Base-by-base conservation (phyloP, 2,113 vertebrate genomes). In the Mola mola region DNA sequence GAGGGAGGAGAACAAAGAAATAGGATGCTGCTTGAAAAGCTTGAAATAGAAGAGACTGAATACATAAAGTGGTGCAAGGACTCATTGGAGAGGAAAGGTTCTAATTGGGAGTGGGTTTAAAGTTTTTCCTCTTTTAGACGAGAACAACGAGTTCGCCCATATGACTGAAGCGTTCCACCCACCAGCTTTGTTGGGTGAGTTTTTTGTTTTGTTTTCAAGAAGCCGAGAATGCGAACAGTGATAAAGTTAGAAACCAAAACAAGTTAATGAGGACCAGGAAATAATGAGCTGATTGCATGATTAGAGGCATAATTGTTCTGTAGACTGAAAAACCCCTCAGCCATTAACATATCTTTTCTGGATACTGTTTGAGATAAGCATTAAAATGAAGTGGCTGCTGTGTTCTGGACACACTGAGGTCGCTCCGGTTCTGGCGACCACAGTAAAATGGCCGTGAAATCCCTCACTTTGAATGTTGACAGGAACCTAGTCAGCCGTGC, bases 181-280 rank as follows among this genome's bases (percentile, higher is more conserved):
- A n/a, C n/a, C n/a, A n/a, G 19, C 1, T 58, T 33, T 71, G 53
- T 36, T 29, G 28, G 28, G 28, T 44, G 41, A n/a, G 15, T 17
- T 16, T 40, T 25, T 57, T 41, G 41, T 51, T 79, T 74, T 61
- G 20, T 50, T 56, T 61, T 64, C 24, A 53, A 42, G 31, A 61
- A 55, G 59, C 53, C 19, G 4, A 61, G 65, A 61, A 43, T 48
- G 53, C 1, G 22, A 65, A 43, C 58, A 58, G 31, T 1, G 48
- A 76, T 71, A 53, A 79, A 67, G 74, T 78, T 64, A 66, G 38
- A 74, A 81, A 81, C 65, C 66, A 72, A 87, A 82, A 87, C 80
- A 84, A 84, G 53, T 57, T 79, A 81, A 85, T 77, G 76, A 79
- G 78, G 31, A 70, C 51, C 47, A 72, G 69, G 58, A 84, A 84